Conservation (phyloP, 2,797 vertebrate genomes). For the Sebastes iracundus region DNA sequence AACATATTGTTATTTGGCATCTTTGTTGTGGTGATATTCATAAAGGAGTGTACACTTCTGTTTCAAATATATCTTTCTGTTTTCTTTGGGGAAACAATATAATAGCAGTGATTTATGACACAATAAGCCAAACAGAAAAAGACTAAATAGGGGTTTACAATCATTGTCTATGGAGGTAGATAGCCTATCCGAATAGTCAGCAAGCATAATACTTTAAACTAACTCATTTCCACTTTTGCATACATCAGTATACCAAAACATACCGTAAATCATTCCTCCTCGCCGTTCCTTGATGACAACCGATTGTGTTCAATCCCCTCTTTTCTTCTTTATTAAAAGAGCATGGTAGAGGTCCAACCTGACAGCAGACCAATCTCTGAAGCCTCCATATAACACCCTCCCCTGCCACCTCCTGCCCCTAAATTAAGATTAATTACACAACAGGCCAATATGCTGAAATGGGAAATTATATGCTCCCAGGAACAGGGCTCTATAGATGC, state of each 20-base stretch:
- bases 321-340: conserved; percentile 60
- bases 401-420: conserved; percentile 39
- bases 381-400: conserved; percentile 46
- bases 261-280: conserved; percentile 27
- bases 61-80: conserved; percentile 20
- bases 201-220: conserved; percentile 26
- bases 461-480: conserved; percentile 69
- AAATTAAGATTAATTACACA: conserved; percentile 82
- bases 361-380: conserved; percentile 60
- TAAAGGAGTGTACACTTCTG: conserved; percentile 5
- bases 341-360: conserved; percentile 31
- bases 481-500: conserved; percentile 52
- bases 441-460: conserved; percentile 69
- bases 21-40: conserved; percentile 28
- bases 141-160: conserved; percentile 21
- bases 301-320: conserved; percentile 33
- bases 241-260: conserved; percentile 14
- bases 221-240: conserved; percentile 30
- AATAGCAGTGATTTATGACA: conserved; percentile 52
- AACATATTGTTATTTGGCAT: neutral
- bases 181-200: conserved; percentile 1
- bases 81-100: conserved; percentile 31
- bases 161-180: conserved; percentile 16
- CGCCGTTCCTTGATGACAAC: conserved; percentile 41
- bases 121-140: conserved; percentile 40